Evolutionary conservation across 2,113 vertebrate species (phyloP).

Genomic region (Deroptyus accipitrinus): DNA sequence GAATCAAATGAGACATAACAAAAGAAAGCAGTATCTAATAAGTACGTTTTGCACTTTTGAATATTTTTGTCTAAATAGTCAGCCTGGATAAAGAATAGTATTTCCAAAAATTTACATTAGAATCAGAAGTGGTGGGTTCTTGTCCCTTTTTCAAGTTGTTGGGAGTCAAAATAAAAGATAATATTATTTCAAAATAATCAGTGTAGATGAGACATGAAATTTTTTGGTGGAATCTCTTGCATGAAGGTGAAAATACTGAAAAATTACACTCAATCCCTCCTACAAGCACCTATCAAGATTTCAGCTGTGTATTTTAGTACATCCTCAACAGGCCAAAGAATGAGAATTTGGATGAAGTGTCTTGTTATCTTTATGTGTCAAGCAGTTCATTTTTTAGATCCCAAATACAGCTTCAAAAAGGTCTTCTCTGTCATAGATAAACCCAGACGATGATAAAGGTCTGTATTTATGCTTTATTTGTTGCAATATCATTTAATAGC

Average conservation of each 20-base stretch:
- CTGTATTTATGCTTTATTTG: slow-evolving; percentile 36
- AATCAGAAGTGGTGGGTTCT: not conserved
- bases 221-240: not conserved
- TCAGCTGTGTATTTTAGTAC: not conserved
- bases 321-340: not conserved
- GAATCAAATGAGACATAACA: not conserved
- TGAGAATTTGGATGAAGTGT: not conserved
- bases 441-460: not conserved
- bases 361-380: slow-evolving; percentile 13
- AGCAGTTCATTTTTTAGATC: slow-evolving; percentile 47
- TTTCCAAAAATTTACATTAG: not conserved
- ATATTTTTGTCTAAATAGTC: not conserved
- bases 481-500: slow-evolving; percentile 48
- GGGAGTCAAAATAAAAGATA: not conserved
- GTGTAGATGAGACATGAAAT: not conserved
- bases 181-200: not conserved
- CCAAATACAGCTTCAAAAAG: slow-evolving; percentile 39
- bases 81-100: not conserved
- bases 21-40: not conserved
- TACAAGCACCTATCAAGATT: not conserved
- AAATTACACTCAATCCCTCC: not conserved
- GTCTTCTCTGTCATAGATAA: slow-evolving; percentile 38
- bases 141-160: not conserved
- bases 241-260: not conserved
- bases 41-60: not conserved